phyloP scores from a whole-genome alignment of 2,797 vertebrate species.

The Periophthalmus magnuspinnatus region DNA sequence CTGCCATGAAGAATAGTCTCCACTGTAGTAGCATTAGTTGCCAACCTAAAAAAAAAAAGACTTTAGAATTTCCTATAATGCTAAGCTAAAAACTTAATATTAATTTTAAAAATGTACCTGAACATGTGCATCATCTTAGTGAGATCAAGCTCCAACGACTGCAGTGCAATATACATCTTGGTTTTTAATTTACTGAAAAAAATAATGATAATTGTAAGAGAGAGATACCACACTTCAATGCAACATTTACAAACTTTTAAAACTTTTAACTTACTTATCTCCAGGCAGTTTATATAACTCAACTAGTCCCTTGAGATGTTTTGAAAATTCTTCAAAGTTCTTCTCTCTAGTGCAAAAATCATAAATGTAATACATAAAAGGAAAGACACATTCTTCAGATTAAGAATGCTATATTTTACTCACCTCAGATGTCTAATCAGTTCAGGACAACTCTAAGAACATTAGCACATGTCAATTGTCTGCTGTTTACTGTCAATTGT shows the following conservation, averaged over 20 bases:
- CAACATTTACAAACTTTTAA: not conserved
- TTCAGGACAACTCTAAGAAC: constrained; percentile 89
- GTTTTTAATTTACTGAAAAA: constrained; percentile 92
- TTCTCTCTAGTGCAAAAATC: constrained; percentile 82
- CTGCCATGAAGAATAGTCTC: constrained; percentile 96
- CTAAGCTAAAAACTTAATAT: not conserved
- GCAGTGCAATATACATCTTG: constrained; percentile 97
- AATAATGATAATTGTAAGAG: constrained; percentile 9
- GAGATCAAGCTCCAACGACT: constrained; percentile 95
- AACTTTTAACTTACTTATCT: constrained; percentile 86
- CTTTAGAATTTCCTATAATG: not conserved
- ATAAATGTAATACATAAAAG: not conserved
- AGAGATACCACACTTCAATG: not conserved
- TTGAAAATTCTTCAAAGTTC: constrained; percentile 98
- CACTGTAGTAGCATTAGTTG: constrained; percentile 90
- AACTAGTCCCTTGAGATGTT: constrained; percentile 94
- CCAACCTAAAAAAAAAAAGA: constrained; percentile 84
- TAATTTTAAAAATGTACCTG: constrained; percentile 76
- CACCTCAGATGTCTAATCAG: constrained; percentile 94
- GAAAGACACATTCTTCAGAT: not conserved
- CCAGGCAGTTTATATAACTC: constrained; percentile 96
- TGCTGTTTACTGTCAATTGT: not conserved
- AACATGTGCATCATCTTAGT: constrained; percentile 99
- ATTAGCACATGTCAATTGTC: constrained; percentile 16
- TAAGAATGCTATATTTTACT: constrained; percentile 42